Base-by-base conservation (phyloP, 2,797 vertebrate genomes). In the Centroberyx gerrardi region DNA sequence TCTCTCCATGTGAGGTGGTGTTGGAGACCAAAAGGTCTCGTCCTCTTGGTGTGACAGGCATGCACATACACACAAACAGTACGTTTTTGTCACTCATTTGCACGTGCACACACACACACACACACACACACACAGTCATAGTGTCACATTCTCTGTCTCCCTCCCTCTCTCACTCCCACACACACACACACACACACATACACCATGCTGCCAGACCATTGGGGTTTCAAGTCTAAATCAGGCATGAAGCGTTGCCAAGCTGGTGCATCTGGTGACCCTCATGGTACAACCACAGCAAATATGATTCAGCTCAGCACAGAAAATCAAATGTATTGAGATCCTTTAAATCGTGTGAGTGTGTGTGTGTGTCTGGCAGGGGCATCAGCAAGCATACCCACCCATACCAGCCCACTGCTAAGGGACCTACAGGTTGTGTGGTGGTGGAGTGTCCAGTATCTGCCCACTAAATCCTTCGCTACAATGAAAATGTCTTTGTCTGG, bases 201-300 rank as follows among this genome's bases (percentile, higher is more conserved):
- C 53, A 22, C 22, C 22, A 22, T 65, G 73, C 75, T 81, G 55
- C 67, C 68, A 60, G 69, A 62, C 56, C 52, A 49, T 46, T 77
- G 75, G 80, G 22, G 79, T 83, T 88, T 86, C 14, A 72, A 77
- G 54, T 86, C 74, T 83, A 87, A 90, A 90, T 90, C 75, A 80
- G 85, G 84, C 87, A 63, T 91, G 86, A 92, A 89, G 79, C 61
- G 17, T 87, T 65, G 81, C 86, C 73, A 75, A 85, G 62, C 78
- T 64, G 67, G 73, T 84, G 84, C 86, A 87, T 90, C 88, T 90
- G 89, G 75, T 90, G 87, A 88, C 90, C 83, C 78, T 80, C 48
- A 42, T 79, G 66, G 52, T 86, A 78, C 82, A 86, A 69, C 62
- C 68, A 56, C 59, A 68, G 74, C 66, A 85, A 89, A 88, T 78